Base-by-base conservation (phyloP, 2,797 vertebrate species). In the Spinus olivaceus region DNA sequence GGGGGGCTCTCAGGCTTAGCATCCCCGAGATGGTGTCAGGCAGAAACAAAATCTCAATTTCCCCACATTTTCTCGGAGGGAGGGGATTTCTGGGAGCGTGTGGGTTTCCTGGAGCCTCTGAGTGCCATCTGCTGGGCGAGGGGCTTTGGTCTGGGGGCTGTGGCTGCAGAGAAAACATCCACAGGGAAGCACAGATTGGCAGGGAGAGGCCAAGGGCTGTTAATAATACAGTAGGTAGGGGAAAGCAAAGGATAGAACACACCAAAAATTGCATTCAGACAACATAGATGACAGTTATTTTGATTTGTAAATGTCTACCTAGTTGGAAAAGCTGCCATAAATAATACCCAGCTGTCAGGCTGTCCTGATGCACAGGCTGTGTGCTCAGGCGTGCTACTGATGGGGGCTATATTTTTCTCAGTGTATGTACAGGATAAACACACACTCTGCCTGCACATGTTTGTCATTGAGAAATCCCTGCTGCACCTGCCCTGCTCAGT, bases 291-390 rank as follows among this genome's bases (percentile, higher is more conserved):
- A 97, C 93, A 95, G 95, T 97, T 96, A 97, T 96, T 97, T 97
- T 97, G 96, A 97, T 97, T 97, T 97, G 95, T 95, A 97, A 97
- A 97, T 96, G 94, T 70, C 96, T 97, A 95, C 96, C 94, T 96
- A 80, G 95, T 82, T 86, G 82, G 96, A 90, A 92, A 94, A 96
- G 81, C 90, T 94, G 90, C 81, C 92, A 96, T 96, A 96, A 94
- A 94, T 96, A 96, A 95, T 95, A 95, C 53, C 66, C 74, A 81
- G 96, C 94, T 97, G 97, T 95, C 95, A 96, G 84, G n/a, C 81
- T 50, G 84, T 56, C 59, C 92, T 77, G 90, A 83, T 88, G 54
- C 2, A 3, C 8, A 3, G 83, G 87, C 90, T 86, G 94, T 49
- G 92, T 20, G 59, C 91, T 94, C 88, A 87, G 95, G 86, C 81